These are phyloP conservation scores for Platyura marginata DNA, from an alignment of 1,140 invertebrate genomes.

Conservation along the genomic window DNA sequence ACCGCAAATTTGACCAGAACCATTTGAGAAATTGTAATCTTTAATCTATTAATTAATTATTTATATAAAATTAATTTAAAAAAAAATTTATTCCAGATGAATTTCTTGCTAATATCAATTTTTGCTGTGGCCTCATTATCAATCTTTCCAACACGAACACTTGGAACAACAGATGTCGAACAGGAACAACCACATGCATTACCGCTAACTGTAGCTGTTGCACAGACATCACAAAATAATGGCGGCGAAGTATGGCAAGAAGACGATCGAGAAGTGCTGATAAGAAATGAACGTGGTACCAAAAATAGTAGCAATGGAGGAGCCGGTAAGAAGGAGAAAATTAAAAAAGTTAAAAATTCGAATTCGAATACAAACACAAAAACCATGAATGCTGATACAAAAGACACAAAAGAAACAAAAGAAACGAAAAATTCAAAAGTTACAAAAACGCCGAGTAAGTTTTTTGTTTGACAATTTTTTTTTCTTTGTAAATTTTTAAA, in stretches of 20 bases:
- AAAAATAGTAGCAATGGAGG: slow-evolving; percentile 26
- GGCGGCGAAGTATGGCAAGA: slow-evolving; percentile 48
- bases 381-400: not conserved
- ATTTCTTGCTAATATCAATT: slow-evolving; percentile 1
- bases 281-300: slow-evolving; percentile 52
- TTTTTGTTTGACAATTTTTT: not conserved
- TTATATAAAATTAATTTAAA: no score
- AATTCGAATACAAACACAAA: not conserved
- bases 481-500: slow-evolving; percentile 1
- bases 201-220: slow-evolving; percentile 19
- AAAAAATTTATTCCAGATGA: not conserved
- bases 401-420: no score
- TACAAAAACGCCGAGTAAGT: not conserved
- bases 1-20: no score
- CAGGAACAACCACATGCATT: slow-evolving; percentile 20
- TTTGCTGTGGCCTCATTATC: slow-evolving; percentile 5
- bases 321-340: slow-evolving; percentile 4
- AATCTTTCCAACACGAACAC: slow-evolving; percentile 11
- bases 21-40: no score
- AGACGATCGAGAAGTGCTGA: slow-evolving; percentile 52
- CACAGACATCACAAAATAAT: slow-evolving; percentile 1
- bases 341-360: slow-evolving; percentile 4
- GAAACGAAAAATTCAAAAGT: not conserved
- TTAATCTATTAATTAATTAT: no score
- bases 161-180: slow-evolving; percentile 8